Evolutionary conservation across 1,140 invertebrate genomes (phyloP), one percentile per base, ranked within the genome.

Genomic region (Matsumurasca onukii): DNA sequence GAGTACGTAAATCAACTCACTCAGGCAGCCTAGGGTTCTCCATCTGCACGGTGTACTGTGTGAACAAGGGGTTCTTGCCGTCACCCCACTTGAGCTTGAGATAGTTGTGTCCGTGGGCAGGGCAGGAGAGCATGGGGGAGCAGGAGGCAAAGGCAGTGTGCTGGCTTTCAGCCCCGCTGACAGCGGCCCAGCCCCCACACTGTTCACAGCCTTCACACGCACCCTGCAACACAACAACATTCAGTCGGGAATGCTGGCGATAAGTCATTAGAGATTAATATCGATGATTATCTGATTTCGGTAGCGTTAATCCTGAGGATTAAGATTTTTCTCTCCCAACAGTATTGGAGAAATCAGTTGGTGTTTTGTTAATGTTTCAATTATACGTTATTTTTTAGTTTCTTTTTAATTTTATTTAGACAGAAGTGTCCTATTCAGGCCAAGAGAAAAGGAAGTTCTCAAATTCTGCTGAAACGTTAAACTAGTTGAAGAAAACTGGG

Each of bases 71-170:
- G 70, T 86, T 88, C 72, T 84, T 84, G 15, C 83, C 84, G 49
- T 91, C 88, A 20, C 86, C 87, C 93, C 94, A 96, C 78, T 92
- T 92, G 22, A 96, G 82, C 76, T 92, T 93, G 59, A 96, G 82
- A 78, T 87, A 89, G 79, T 93, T 94, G 79, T 93, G 90, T 0
- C 86, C 88, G 3, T 82, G 80, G 51, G 84, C 85, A 5, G 87
- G 83, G 77, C 89, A 91, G 73, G 92, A 88, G 15, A 95, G 80
- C 51, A 78, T 78, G 0, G 93, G 24, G 93, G 89, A 1, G 82
- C 72, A 0, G 93, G 93, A 0, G 93, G 92, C 12, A 91, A 82
- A 15, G 90, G 87, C 34, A 88, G 81, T 0, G 93, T 95, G 13
- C 82, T 81, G 22, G 89, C 82, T 79, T 88, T 88, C 17, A 90